A percentile compares a stretch with the other conserved stretches of the same genome.
These are phyloP conservation scores for human (Homo sapiens) DNA, from an alignment of 2,113 vertebrate species.

Conservation along the genomic window GRCh38 chr2:198737001-198737500, in stretches of 20 bases:
- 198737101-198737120: neutral
- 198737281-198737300: neutral
- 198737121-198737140: neutral
- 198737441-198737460: neutral
- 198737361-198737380: neutral
- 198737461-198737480: neutral
- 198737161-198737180: neutral
- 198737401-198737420: accelerated
- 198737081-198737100: neutral
- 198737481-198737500: neutral
- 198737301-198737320: neutral
- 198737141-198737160: neutral
- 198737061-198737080: neutral
- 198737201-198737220: neutral
- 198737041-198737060: neutral
- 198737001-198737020: neutral
- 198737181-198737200: neutral
- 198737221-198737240: neutral
- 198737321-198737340: neutral
- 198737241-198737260: neutral
- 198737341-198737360: neutral
- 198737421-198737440: accelerated
- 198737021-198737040: neutral
- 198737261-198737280: neutral
- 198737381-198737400: accelerated